Base-by-base conservation (phyloP, 2,113 vertebrate genomes). In the Eubucco bourcierii region DNA sequence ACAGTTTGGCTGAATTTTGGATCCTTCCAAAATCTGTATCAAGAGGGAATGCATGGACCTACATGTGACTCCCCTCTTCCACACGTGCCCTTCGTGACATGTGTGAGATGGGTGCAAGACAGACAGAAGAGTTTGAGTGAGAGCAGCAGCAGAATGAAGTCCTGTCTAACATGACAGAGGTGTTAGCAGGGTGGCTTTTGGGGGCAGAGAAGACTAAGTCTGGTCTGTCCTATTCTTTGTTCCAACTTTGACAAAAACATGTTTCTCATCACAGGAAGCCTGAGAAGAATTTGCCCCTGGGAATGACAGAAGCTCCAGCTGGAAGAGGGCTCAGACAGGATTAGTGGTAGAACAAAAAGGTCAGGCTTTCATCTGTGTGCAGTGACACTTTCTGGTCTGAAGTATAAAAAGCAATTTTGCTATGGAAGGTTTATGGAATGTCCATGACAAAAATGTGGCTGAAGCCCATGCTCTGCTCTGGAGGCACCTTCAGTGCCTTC, bases 321-420 rank as follows among this genome's bases (percentile, higher is more conserved):
- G 84, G 93, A 95, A 92, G 95, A 95, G 86, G 90, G 93, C 89
- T 96, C 90, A 87, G 87, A 94, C 80, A 87, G 95, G 91, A 84
- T 92, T 91, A 83, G 2, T 46, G 86, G 83, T 71, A 88, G 68
- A 90, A 96, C 93, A 93, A 92, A 95, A 79, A 90, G 85, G 92
- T 84, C 95, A 91, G 80, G 80, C 59, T 75, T 80, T 88, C 77
- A 80, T 86, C 87, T 3, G 2, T 7, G 66, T 63, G 86, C 67
- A 93, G 74, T 95, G 73, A 95, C 94, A 88, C 60, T 94, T 74
- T 63, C 84, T 93, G 59, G 58, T 80, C 88, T 87, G 93, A 94
- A 80, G 50, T 82, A 92, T 61, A 91, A 91, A 86, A 89, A 88
- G 75, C 75, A 89, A 44, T 93, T 94, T 93, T 84, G 85, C 88